phyloP scores from a whole-genome alignment of 2,797 vertebrate genomes.

The Acipenser ruthenus region DNA sequence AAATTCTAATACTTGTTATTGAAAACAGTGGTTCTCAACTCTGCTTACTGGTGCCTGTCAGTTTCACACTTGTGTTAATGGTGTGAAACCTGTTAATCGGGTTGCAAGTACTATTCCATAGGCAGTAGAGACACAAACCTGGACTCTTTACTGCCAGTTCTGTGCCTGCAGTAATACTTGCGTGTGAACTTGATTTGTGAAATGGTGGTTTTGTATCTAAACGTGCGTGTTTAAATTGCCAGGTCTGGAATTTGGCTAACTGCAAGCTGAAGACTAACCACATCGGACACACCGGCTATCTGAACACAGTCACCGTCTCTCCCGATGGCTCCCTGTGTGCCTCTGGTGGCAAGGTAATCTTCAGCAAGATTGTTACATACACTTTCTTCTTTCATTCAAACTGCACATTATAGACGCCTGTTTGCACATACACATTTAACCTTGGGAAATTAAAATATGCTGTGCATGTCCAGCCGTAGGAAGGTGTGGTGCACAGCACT shows the following conservation, averaged over 20 bases:
- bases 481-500: too few species aligned
- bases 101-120: background rate
- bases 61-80: background rate
- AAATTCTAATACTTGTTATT: too few species aligned
- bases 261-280: constrained; percentile 98
- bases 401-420: too few species aligned
- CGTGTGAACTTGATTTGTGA: too few species aligned
- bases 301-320: constrained; percentile 93
- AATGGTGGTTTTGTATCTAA: too few species aligned
- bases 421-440: too few species aligned
- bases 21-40: background rate
- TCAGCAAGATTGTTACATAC: background rate
- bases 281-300: constrained; percentile 88
- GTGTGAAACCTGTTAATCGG: background rate
- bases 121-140: too few species aligned
- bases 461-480: too few species aligned
- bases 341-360: constrained; percentile 84
- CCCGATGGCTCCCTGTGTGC: constrained; percentile 95
- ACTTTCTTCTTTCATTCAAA: background rate
- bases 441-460: too few species aligned
- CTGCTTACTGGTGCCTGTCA: background rate
- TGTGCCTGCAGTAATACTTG: too few species aligned
- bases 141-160: too few species aligned
- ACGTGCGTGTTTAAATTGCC: background rate
- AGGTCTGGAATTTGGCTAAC: constrained; percentile 95